Conservation (phyloP, 2,888 invertebrate species). For the Poecilus cupreus region DNA sequence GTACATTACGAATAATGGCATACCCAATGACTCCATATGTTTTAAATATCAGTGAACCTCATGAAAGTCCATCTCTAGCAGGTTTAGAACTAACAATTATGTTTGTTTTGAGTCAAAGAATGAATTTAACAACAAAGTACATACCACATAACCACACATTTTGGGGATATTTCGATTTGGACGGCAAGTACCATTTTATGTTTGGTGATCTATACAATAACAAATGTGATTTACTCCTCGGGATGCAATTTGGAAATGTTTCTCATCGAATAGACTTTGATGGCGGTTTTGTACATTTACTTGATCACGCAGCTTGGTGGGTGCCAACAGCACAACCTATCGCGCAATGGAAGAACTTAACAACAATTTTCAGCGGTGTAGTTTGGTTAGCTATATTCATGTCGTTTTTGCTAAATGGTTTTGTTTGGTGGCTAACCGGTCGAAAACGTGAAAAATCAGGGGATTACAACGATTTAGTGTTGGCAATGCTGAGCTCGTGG, state of each 20-base stretch:
- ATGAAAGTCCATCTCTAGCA: not conserved
- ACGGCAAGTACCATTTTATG: constrained; percentile 8
- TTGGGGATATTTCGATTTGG: not conserved
- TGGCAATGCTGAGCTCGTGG: constrained; percentile 22
- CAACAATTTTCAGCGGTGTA: not conserved
- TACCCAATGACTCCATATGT: constrained; percentile 43
- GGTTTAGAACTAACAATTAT: constrained; percentile 32
- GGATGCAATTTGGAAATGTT: constrained; percentile 7
- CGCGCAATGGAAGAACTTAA: constrained; percentile 34
- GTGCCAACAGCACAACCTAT: constrained; percentile 23
- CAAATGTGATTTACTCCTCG: constrained; percentile 6
- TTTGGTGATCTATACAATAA: not conserved
- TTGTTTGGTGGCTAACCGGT: constrained; percentile 34
- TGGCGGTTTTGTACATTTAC: constrained; percentile 22
- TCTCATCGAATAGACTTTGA: constrained; percentile 18
- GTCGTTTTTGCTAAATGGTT: constrained; percentile 20
- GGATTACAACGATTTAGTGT: constrained; percentile 30
- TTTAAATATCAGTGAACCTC: not conserved
- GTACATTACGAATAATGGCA: constrained; percentile 12
- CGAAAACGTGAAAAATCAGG: not conserved
- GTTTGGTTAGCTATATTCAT: constrained; percentile 40
- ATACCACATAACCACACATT: constrained; percentile 1
- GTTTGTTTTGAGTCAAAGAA: not conserved
- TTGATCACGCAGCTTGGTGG: constrained; percentile 13
- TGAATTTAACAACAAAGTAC: constrained; percentile 4